Base-by-base conservation (phyloP, 2,888 invertebrate genomes). In the Agonopterix alstromeriana region DNA sequence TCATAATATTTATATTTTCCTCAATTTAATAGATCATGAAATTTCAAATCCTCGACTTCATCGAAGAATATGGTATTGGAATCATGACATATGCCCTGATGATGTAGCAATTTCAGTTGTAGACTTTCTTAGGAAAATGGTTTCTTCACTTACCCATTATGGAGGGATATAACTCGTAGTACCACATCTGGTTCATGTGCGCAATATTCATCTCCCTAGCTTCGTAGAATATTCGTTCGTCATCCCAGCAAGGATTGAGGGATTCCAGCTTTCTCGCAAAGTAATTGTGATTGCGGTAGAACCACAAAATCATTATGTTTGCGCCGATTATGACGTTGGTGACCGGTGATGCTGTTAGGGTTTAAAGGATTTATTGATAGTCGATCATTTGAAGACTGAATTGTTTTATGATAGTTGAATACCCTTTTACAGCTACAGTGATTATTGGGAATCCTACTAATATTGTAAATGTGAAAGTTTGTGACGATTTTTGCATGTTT, bases 241-340 rank as follows among this genome's bases (percentile, higher is more conserved):
- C 96, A 60, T 94, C 93, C 96, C 96, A 96, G 71, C 94, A 95
- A 0, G 95, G 94, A 78, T 97, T 96, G 0, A 95, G 82, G 35
- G 90, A 83, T 0, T 91, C 85, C 44, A 97, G 78, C 3, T 81
- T 90, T 41, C 90, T 90, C 0, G 96, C 95, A 1, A 95, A 65
- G 35, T 93, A 82, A 76, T 97, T 97, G 77, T 97, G 97, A 70
- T 95, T 94, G 42, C 96, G 87, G 44, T 54, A 67, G 36, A 62
- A 50, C 74, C 73, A 74, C 1, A 76, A 42, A 11, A 53, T 53
- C 2, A 61, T 0, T 8, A 72, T 17, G 50, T 71, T 71, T 0
- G 57, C 35, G 1, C 67, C 70, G 0, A 71, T 42, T 0, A 75
- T 45, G 0, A 60, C 46, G 57, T 73, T 74, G 0, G 53, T 7